Percentiles rank a stretch among this genome's conserved stretches.
phyloP scores from a whole-genome alignment of 1,140 invertebrate species.

The Drosophila parvula region DNA sequence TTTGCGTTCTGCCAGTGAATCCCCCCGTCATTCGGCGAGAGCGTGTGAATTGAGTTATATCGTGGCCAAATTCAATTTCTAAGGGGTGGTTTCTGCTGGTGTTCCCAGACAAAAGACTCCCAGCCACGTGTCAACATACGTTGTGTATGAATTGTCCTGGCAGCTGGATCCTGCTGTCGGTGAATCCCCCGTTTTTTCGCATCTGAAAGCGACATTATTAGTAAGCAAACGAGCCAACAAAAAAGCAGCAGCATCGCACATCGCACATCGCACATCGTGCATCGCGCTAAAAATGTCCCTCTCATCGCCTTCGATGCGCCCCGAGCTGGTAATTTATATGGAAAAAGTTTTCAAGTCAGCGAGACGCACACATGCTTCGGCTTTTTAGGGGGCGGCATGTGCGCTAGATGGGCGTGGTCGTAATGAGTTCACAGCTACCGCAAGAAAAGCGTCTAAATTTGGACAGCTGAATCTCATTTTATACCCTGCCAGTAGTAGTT shows the following conservation, averaged over 20 bases:
- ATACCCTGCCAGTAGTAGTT: background rate
- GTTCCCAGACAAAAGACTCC: constrained; percentile 38
- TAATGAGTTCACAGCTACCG: constrained; percentile 42
- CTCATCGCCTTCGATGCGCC: constrained; percentile 39
- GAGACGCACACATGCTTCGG: constrained; percentile 45
- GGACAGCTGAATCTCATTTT: background rate
- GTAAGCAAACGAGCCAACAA: constrained; percentile 46
- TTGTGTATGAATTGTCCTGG: constrained; percentile 56
- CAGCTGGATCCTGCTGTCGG: constrained; percentile 21
- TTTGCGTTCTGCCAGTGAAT: background rate
- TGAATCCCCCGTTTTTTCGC: constrained; percentile 24
- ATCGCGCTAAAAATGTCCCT: constrained; percentile 53
- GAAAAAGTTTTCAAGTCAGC: constrained; percentile 58
- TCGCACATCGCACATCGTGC: constrained; percentile 15
- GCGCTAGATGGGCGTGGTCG: constrained; percentile 38
- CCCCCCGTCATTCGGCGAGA: constrained; percentile 5
- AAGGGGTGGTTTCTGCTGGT: constrained; percentile 10
- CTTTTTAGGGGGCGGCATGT: constrained; percentile 24
- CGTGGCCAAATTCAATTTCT: constrained; percentile 71
- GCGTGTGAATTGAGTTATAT: constrained; percentile 74
- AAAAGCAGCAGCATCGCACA: constrained; percentile 17
- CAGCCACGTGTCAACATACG: constrained; percentile 55
- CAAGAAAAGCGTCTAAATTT: background rate
- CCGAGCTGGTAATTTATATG: constrained; percentile 68
- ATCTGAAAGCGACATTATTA: constrained; percentile 44